Base-by-base conservation (phyloP, 1,140 invertebrate species). In the Ceratoteleas bidentatus region DNA sequence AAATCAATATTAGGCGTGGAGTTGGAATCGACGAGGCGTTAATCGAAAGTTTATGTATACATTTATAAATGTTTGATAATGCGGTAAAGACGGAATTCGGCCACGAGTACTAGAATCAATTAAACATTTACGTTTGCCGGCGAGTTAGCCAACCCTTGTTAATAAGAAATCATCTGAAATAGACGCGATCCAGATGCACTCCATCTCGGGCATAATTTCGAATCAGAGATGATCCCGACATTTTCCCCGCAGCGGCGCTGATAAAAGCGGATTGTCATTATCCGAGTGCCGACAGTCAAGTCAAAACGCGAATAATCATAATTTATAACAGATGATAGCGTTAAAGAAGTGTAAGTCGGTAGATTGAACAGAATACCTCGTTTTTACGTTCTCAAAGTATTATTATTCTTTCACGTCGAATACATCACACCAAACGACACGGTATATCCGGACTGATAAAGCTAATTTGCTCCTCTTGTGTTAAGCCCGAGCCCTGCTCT, bases 221-320 rank as follows among this genome's bases (percentile, higher is more conserved):
- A 58, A 40, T 43, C 38, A 36, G 49, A 33, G 36, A 40, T 43
- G 47, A 61, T 54, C 68, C 33, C 47, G 66, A 60, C 57, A n/a
- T 43, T 72, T 54, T 34, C 38, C 54, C 33, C n/a, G 45, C 45
- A 15, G 49, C 49, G 38, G 32, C 14, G 10, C 14, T 38, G 66
- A 50, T 58, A 60, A 52, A 70, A 70, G 56, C 9, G 56, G 43
- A 70, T 43, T 52, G 68, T 70, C 68, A 70, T 70, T 43, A 61
- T 60, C 68, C 9, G 11, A 47, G 66, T 57, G 56, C 68, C 15
- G 47, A 61, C 68, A 70, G 68, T 52, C 47, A 50, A 45, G 43
- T 14, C 65, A 36, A 69, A 61, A 52, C 53, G 38, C 50, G 57
- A 45, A 72, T 72, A 54, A 62, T 72, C 69, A 60, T 62, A 72